Conservation (phyloP, 2,113 vertebrate genomes). For the Tachuris rubrigastra region DNA sequence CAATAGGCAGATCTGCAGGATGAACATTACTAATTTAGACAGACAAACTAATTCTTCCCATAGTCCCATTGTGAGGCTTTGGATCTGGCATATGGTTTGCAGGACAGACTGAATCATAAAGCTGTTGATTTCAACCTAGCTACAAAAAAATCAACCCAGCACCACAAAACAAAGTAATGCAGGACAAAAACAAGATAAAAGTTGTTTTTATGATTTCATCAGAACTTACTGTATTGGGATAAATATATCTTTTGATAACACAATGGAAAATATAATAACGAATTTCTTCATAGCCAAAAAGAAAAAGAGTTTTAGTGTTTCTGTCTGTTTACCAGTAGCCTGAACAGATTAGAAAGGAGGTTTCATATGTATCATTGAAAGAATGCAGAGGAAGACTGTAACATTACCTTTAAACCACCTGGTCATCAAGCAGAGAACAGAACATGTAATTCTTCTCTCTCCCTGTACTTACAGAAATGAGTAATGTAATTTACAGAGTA, state of each 20-base stretch:
- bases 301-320: neutral
- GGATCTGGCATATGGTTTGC: neutral
- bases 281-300: neutral
- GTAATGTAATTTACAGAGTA: neutral
- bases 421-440: neutral
- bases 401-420: neutral
- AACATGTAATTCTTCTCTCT: neutral
- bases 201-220: slow-evolving; percentile 10
- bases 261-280: neutral
- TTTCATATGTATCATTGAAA: neutral
- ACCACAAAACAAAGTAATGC: neutral
- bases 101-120: neutral
- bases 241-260: neutral
- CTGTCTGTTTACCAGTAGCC: neutral
- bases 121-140: neutral
- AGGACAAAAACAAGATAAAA: slow-evolving; percentile 11
- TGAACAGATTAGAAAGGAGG: neutral
- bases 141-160: neutral
- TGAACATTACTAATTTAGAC: neutral
- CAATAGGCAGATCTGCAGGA: neutral
- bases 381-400: neutral
- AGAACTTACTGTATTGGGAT: neutral
- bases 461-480: neutral
- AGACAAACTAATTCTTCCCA: neutral
- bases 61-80: neutral